Percentiles rank a stretch among this genome's conserved stretches.
These are phyloP conservation scores for Zhengitettix transpicula DNA, from an alignment of 2,888 invertebrate species.

Conservation along the genomic window DNA sequence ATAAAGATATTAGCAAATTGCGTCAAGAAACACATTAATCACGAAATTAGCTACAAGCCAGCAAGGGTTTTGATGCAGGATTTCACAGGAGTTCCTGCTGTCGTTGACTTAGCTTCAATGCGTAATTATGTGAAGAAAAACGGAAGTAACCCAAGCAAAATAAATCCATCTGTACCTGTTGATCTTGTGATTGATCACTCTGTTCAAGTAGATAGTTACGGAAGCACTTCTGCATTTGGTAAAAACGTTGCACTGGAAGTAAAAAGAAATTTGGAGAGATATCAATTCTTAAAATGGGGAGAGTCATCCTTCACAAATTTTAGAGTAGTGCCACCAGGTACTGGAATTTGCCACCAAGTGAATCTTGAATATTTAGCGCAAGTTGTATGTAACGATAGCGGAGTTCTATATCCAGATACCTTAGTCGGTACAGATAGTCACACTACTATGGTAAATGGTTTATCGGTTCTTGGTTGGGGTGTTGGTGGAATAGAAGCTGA, in stretches of 20 bases:
- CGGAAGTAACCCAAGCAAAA: not conserved
- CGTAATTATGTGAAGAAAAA: not conserved
- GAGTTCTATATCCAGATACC: constrained; percentile 3
- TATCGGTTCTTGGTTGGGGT: constrained; percentile 9
- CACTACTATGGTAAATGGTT: constrained; percentile 7
- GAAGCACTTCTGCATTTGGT: not conserved
- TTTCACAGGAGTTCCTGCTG: not conserved
- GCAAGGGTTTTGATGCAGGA: constrained; percentile 1
- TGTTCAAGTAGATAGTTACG: not conserved
- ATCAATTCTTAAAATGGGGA: not conserved
- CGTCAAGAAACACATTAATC: not conserved
- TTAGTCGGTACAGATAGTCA: too few relatives aligned
- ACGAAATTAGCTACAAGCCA: not conserved
- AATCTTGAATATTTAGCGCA: constrained; percentile 7
- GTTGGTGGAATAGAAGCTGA: constrained; percentile 10
- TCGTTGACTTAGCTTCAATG: not conserved
- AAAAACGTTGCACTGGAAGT: not conserved
- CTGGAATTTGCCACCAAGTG: constrained; percentile 9
- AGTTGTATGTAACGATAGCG: constrained; percentile 4
- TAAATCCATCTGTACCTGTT: not conserved
- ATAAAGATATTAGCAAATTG: too few relatives aligned
- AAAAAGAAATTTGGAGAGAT: not conserved
- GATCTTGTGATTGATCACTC: constrained; percentile 1
- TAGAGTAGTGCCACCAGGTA: constrained; percentile 2
- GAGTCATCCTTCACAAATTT: not conserved